Evolutionary conservation across 2,888 invertebrate genomes (phyloP), one percentile per base, ranked within the genome.

Genomic region (Ophion ellenae): DNA sequence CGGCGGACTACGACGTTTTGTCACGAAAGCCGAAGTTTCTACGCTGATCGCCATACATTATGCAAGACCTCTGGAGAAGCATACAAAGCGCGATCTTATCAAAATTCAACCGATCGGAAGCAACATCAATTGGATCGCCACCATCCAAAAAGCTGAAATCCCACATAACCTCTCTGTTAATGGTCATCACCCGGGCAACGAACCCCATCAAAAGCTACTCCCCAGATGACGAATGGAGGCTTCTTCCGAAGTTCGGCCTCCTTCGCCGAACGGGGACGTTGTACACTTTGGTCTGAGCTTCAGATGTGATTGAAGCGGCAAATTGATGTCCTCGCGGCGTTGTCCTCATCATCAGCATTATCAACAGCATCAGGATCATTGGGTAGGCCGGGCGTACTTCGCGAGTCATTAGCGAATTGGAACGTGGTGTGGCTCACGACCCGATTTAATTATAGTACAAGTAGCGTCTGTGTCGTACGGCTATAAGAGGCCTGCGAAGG

Each of bases 361-460:
- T 53, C 14, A 57, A 59, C 78, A 71, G 57, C 63, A 66, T 71
- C 71, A 47, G 64, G 61, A 67, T 77, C 67, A 36, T 64, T 74
- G 45, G 76, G 77, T 77, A 86, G 81, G 75, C 69, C 32, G 69
- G 32, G 53, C 71, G 79, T 57, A 77, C 87, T 89, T 87, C 86
- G 53, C 53, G 88, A 87, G 88, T 91, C 89, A 89, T 91, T 91
- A 90, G 89, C 83, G 90, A 92, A 91, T 92, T 90, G 90, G 92
- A 88, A 91, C 91, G 86, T 85, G 83, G 45, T 32, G 83, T 76
- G 86, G 86, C 87, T 84, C 76, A 75, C 87, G 86, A 90, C 86
- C 87, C 88, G 90, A 90, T 89, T 88, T 87, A 88, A 86, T 88
- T 88, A 87, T 85, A 84, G 71, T 24, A 80, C 73, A 63, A 77